Percentiles rank a stretch among this genome's conserved stretches.
phyloP scores from a whole-genome alignment of 2,888 invertebrate genomes.

The Podabrus alpinus region DNA sequence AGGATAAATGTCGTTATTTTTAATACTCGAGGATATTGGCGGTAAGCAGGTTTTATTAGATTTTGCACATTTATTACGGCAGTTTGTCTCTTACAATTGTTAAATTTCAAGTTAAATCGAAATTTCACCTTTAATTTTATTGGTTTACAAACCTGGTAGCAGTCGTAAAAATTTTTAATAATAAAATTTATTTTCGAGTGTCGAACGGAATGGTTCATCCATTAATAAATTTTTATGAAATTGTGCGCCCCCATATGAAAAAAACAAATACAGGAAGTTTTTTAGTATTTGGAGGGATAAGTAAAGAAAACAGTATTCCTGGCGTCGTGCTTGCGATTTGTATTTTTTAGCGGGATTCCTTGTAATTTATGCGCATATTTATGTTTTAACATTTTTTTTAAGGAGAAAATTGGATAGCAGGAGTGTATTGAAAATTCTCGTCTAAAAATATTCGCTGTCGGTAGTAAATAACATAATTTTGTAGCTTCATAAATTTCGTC shows the following conservation, averaged over 20 bases:
- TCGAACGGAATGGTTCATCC: neutral
- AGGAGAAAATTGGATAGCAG: neutral
- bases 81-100: neutral
- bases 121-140: neutral
- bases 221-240: neutral
- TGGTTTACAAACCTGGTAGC: neutral
- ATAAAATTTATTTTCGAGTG: neutral
- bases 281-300: neutral
- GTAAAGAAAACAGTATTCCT: conserved; percentile 6
- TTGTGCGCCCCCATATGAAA: neutral
- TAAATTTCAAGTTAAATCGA: neutral
- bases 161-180: neutral
- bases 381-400: conserved; percentile 1
- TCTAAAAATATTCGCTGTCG: neutral
- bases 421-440: neutral
- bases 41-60: conserved; percentile 9
- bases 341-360: conserved; percentile 4
- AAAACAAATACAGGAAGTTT: neutral
- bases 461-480: neutral
- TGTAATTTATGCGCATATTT: conserved; percentile 11
- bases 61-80: neutral
- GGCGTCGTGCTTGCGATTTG: neutral
- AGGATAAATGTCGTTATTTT: conserved; percentile 25
- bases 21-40: conserved; percentile 16
- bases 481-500: neutral